Conservation (phyloP, 2,797 vertebrate species). For the Morelia viridis region DNA sequence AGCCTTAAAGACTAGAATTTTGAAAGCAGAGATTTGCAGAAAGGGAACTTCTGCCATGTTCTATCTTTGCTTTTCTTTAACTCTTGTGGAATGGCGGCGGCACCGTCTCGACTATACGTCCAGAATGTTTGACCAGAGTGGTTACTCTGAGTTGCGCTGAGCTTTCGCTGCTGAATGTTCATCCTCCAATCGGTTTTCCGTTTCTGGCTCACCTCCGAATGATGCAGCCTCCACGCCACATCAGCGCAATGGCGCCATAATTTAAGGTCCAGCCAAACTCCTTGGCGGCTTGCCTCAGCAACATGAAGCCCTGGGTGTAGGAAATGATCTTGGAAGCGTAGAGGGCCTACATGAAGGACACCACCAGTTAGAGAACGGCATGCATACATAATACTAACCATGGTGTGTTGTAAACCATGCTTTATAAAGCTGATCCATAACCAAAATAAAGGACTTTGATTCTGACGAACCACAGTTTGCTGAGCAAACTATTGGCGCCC, state of each 20-base stretch:
- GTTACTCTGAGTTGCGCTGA: neutral
- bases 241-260: constrained; percentile 94
- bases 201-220: constrained; percentile 85
- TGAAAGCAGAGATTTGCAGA: neutral
- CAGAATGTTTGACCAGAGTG: neutral
- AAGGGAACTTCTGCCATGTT: neutral
- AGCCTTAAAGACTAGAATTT: neutral
- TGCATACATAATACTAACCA: neutral
- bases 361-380: neutral
- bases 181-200: neutral
- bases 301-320: constrained; percentile 97
- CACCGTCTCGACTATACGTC: neutral
- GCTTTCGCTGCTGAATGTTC: neutral
- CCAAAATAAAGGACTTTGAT: neutral
- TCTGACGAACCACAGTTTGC: neutral
- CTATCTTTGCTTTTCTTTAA: neutral
- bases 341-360: constrained; percentile 78
- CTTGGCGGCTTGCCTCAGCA: constrained; percentile 89
- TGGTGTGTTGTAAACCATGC: neutral
- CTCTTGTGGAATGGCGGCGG: neutral
- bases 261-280: constrained; percentile 94
- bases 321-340: constrained; percentile 99
- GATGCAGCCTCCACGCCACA: constrained; percentile 99
- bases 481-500: neutral
- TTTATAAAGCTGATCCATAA: neutral